Conservation (phyloP, 2,888 invertebrate genomes). For the Theretra japonica region DNA sequence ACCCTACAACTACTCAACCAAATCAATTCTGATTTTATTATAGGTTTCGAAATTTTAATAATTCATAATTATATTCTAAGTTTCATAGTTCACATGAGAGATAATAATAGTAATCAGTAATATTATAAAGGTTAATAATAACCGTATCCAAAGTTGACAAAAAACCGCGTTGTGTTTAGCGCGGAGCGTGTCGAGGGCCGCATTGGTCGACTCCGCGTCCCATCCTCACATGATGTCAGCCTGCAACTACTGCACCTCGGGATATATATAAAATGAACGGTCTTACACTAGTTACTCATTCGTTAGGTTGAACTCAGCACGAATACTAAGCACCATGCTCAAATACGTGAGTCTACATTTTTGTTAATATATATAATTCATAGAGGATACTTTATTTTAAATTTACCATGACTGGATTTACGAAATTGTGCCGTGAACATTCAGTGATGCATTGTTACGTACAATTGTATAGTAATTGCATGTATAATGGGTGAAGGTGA, state of each 20-base stretch:
- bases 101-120: constrained; percentile 7
- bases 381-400: constrained; percentile 33
- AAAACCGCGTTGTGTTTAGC: constrained; percentile 56
- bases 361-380: constrained; percentile 30
- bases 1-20: too few relatives aligned
- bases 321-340: constrained; percentile 79
- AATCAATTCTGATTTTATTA: too few relatives aligned
- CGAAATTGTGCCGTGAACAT: constrained; percentile 58
- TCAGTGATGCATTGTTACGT: constrained; percentile 37
- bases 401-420: constrained; percentile 45
- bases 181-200: constrained; percentile 52
- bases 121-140: constrained; percentile 23
- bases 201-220: constrained; percentile 44
- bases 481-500: constrained; percentile 52
- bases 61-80: too few relatives aligned
- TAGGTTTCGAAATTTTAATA: too few relatives aligned
- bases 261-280: constrained; percentile 80
- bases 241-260: constrained; percentile 72
- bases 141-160: constrained; percentile 55
- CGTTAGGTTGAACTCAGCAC: constrained; percentile 80
- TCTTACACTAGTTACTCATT: constrained; percentile 77
- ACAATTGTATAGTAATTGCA: constrained; percentile 44
- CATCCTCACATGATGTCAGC: constrained; percentile 77
- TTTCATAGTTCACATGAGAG: too few relatives aligned
- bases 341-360: constrained; percentile 77